These are phyloP conservation scores for Cistogaster globosa DNA, from an alignment of 2,888 invertebrate species.

Conservation along the genomic window DNA sequence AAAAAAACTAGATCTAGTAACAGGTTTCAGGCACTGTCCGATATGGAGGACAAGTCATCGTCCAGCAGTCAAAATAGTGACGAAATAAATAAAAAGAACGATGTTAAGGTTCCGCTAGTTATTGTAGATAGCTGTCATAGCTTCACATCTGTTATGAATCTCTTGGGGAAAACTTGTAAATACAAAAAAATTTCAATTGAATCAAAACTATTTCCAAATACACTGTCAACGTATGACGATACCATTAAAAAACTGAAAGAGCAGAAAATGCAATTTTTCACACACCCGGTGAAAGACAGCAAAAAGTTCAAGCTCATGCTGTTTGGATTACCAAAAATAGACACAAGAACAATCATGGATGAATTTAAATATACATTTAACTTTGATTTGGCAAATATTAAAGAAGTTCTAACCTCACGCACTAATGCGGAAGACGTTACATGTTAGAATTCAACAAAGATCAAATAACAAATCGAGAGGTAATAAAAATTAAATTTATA, in stretches of 20 bases:
- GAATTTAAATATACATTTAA: background rate
- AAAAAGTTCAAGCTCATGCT: constrained; percentile 10
- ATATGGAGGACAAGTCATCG: background rate
- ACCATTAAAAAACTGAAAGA: background rate
- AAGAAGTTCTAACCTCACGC: background rate
- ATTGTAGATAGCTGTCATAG: background rate
- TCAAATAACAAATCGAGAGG: background rate
- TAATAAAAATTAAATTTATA: background rate
- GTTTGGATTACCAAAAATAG: constrained; percentile 6
- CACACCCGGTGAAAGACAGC: background rate
- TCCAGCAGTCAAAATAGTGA: no score
- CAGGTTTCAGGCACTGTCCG: background rate
- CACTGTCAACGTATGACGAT: background rate
- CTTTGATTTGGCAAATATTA: background rate
- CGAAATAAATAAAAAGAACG: background rate
- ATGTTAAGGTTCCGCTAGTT: background rate
- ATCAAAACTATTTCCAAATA: background rate
- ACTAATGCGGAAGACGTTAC: background rate
- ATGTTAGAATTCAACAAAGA: background rate
- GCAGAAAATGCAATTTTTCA: background rate
- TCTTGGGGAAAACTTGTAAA: background rate
- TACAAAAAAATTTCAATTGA: background rate
- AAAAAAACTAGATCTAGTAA: background rate
- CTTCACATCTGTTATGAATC: background rate
- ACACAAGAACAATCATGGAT: background rate